phyloP scores from a whole-genome alignment of 1,140 invertebrate genomes.

The Drosophila orosa region DNA sequence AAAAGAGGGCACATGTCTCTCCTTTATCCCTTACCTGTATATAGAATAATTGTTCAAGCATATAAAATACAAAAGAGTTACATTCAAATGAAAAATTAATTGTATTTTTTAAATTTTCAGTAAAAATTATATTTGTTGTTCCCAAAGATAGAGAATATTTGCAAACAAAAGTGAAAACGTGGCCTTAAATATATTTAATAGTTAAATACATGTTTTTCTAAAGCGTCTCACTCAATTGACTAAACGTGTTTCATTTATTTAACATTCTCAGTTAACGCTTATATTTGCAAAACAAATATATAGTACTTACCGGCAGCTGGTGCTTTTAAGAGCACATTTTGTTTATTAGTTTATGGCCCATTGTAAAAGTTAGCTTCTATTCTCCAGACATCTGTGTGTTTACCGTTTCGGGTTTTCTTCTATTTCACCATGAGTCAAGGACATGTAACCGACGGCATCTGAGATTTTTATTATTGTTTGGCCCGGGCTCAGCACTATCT shows the following conservation, averaged over 20 bases:
- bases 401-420: not conserved
- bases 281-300: not conserved
- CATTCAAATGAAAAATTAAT: not conserved
- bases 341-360: not conserved
- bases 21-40: not conserved
- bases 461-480: slow-evolving; percentile 7
- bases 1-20: not conserved
- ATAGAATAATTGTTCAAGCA: not conserved
- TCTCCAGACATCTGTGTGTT: not conserved
- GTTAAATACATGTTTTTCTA: not conserved
- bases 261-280: not conserved
- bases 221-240: not conserved
- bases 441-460: slow-evolving; percentile 12
- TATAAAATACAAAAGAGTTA: not conserved
- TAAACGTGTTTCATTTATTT: not conserved
- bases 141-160: not conserved
- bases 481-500: not conserved
- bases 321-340: not conserved
- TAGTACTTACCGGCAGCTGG: not conserved
- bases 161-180: slow-evolving; percentile 4
- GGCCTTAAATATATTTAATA: not conserved
- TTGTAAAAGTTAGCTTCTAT: not conserved
- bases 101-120: too few relatives aligned
- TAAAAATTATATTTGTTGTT: too few relatives aligned
- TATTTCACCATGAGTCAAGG: slow-evolving; percentile 14